These are phyloP conservation scores for Cheilosia variabilis DNA, from an alignment of 2,888 invertebrate genomes.

Conservation along the genomic window DNA sequence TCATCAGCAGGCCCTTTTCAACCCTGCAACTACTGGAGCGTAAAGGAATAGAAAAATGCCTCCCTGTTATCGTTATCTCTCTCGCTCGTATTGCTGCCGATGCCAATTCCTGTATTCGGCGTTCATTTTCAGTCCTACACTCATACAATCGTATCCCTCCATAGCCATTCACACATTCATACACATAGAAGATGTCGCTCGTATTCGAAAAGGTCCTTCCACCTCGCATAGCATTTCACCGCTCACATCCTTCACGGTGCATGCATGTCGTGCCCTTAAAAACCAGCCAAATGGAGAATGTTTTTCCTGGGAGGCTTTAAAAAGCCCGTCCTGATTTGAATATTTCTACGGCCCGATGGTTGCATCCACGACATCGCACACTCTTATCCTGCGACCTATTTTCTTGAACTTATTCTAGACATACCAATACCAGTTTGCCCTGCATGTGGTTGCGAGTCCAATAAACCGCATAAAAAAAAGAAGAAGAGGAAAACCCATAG, in stretches of 20 bases:
- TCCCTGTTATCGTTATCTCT: neutral
- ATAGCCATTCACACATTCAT: neutral
- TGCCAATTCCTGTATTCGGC: neutral
- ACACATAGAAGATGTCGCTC: neutral
- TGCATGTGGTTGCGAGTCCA: neutral
- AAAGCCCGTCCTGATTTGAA: conserved; percentile 11
- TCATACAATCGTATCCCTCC: neutral
- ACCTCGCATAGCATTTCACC: neutral
- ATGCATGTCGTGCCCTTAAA: conserved; percentile 5
- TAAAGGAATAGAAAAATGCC: neutral
- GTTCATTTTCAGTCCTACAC: conserved; percentile 8
- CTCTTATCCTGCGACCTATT: neutral
- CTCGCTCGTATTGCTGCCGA: neutral
- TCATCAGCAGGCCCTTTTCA: conserved; percentile 56
- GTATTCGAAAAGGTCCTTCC: neutral
- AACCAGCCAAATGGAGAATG: conserved; percentile 1
- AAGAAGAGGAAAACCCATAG: too few relatives aligned
- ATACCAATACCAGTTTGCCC: neutral
- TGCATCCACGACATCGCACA: neutral
- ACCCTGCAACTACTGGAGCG: conserved; percentile 18
- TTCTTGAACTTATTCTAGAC: neutral
- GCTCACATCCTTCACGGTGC: neutral
- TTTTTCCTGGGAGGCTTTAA: conserved; percentile 5
- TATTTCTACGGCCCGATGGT: neutral
- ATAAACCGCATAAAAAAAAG: neutral